Evolutionary conservation across 2,888 invertebrate genomes (phyloP), one percentile per base, ranked within the genome.

Genomic region (Drosophila macrothrix): DNA sequence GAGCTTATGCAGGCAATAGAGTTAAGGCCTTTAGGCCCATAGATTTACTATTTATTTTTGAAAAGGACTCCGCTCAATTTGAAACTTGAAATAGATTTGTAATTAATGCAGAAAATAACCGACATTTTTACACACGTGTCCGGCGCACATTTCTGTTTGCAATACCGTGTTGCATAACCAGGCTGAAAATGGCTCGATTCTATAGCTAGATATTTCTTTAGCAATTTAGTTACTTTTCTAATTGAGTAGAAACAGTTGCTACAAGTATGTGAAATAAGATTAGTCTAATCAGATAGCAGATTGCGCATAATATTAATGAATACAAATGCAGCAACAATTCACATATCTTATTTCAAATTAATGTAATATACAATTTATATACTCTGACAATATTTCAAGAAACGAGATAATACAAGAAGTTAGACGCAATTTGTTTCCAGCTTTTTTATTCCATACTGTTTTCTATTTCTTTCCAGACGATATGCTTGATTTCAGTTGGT

Each of bases 61-160:
- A 39, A 69, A 43, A 22, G 41, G 19, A n/a, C 25, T 28, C 2
- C 46, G 50, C 49, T 58, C 53, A 66, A 70, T 56, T 70, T 25
- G 50, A 68, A 83, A 68, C 71, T 82, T 82, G 29, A 70, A 88
- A 90, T 88, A 72, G 83, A 90, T 85, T 87, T 76, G 65, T 69
- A 76, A 82, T 87, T 84, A 84, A 82, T 89, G 72, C 72, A 56
- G 9, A 70, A 75, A 83, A 58, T 73, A 65, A 33, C 49, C 67
- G 49, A 59, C 31, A 62, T 39, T 52, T 62, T 62, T 39, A 9
- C 56, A 54, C 58, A 56, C 58, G 53, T 63, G 55, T 39, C 54
- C 60, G 31, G 46, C 37, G 72, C 72, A 62, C 33, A 62, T 33
- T 61, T 53, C 63, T 60, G 60, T 61, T 61, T 6, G 28, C 31